A percentile compares a stretch with the other conserved stretches of the same genome.
Evolutionary conservation across 2,888 invertebrate species (phyloP).

Genomic region (Agonopterix arenella): DNA sequence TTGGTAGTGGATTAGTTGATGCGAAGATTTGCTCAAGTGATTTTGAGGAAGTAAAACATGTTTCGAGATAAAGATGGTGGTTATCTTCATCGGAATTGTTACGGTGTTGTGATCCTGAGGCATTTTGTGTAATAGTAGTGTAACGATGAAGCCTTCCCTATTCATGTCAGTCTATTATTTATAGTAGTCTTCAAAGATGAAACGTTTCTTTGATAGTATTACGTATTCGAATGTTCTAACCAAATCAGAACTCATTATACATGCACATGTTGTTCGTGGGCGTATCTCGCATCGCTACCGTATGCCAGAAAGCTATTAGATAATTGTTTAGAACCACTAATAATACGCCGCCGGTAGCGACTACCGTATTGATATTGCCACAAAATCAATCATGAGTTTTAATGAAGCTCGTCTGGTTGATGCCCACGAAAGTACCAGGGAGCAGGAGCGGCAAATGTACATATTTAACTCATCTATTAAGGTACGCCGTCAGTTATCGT

Average conservation of each 20-base stretch:
- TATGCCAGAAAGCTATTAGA: slow-evolving; percentile 9
- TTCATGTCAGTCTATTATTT: background rate
- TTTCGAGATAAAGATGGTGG: slow-evolving; percentile 4
- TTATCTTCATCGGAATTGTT: slow-evolving; percentile 2
- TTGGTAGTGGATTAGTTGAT: slow-evolving; percentile 20
- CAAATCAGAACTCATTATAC: slow-evolving; percentile 7
- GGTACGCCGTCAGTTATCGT: slow-evolving; percentile 43
- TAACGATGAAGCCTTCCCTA: background rate
- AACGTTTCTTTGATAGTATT: background rate
- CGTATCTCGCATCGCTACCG: slow-evolving; percentile 5
- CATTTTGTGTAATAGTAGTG: background rate
- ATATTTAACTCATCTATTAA: slow-evolving; percentile 36
- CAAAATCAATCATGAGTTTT: slow-evolving; percentile 55
- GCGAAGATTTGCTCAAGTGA: slow-evolving; percentile 12
- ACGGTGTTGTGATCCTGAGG: background rate
- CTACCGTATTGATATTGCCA: slow-evolving; percentile 56
- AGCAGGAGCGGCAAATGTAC: slow-evolving; percentile 23
- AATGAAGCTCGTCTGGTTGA: slow-evolving; percentile 48
- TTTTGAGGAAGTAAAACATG: slow-evolving; percentile 6
- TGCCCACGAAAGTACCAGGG: slow-evolving; percentile 23
- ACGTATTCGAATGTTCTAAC: background rate
- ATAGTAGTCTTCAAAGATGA: too few relatives aligned
- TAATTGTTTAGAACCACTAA: slow-evolving; percentile 25
- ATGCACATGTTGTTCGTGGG: slow-evolving; percentile 2
- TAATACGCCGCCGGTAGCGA: slow-evolving; percentile 38